phyloP scores from a whole-genome alignment of 2,888 invertebrate genomes.

The Sphaerophoria rueppellii region DNA sequence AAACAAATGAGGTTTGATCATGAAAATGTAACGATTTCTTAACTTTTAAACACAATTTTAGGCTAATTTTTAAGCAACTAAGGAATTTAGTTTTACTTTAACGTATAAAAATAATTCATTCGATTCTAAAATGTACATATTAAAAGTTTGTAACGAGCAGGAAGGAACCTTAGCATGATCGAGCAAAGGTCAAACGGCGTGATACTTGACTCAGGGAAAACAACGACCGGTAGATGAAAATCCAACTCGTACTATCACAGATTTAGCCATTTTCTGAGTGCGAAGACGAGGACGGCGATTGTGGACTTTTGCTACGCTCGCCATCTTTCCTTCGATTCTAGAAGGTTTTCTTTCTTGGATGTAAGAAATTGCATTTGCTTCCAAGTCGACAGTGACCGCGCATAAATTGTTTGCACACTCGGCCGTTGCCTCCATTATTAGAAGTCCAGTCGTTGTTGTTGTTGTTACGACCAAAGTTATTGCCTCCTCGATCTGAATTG shows the following conservation, averaged over 20 bases:
- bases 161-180: conserved; percentile 45
- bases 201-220: conserved; percentile 23
- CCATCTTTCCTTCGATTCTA: conserved; percentile 75
- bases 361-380: conserved; percentile 91
- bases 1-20: conserved; percentile 7
- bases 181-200: conserved; percentile 9
- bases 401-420: conserved; percentile 90
- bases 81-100: conserved; percentile 21
- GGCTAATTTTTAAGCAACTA: conserved; percentile 15
- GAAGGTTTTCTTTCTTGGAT: conserved; percentile 84
- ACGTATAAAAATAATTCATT: conserved; percentile 1
- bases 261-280: conserved; percentile 38
- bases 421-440: conserved; percentile 77
- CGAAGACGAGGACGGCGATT: conserved; percentile 23
- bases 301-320: conserved; percentile 31
- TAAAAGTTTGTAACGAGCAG: conserved; percentile 49
- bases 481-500: conserved; percentile 62
- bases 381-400: conserved; percentile 92
- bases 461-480: conserved; percentile 78
- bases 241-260: conserved; percentile 70
- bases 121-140: conserved; percentile 43
- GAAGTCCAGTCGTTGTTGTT: conserved; percentile 78
- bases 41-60: conserved; percentile 4
- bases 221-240: conserved; percentile 23
- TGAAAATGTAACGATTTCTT: conserved; percentile 25